These are phyloP conservation scores for Diglossa brunneiventris DNA, from an alignment of 2,113 vertebrate genomes.

Conservation along the genomic window DNA sequence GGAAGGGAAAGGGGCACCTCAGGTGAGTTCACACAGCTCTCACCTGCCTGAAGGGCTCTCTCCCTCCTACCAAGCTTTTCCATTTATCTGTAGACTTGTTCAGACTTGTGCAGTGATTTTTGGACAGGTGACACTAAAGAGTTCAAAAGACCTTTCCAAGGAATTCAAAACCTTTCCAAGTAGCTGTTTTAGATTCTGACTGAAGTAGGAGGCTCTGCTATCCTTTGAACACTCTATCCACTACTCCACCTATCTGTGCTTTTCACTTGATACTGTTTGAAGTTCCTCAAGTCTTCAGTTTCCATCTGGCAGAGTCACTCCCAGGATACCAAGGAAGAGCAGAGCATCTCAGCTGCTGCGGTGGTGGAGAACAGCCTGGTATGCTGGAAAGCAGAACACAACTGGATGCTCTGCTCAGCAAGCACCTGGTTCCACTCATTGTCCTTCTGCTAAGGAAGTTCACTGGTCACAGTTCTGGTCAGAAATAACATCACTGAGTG, in stretches of 20 bases:
- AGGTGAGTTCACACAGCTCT: neutral
- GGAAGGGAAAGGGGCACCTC: neutral
- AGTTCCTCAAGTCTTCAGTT: neutral
- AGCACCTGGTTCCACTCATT: neutral
- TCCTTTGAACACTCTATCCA: neutral
- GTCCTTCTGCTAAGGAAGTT: neutral
- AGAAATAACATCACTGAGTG: fast-evolving
- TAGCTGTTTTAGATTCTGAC: neutral
- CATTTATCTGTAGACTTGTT: neutral
- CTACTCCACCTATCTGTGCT: neutral
- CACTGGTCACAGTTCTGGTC: neutral
- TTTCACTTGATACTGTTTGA: neutral
- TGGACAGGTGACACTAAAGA: neutral
- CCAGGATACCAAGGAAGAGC: neutral
- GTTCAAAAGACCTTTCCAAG: neutral
- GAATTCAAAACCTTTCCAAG: neutral
- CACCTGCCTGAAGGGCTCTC: neutral
- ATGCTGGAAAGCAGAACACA: neutral
- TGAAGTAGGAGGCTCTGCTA: neutral
- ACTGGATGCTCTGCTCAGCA: neutral
- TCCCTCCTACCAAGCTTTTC: neutral
- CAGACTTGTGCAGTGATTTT: neutral
- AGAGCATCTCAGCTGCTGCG: neutral
- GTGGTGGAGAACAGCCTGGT: neutral
- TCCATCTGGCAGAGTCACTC: neutral